These are phyloP conservation scores for Holacanthus passer DNA, from an alignment of 2,113 vertebrate species.

Conservation along the genomic window DNA sequence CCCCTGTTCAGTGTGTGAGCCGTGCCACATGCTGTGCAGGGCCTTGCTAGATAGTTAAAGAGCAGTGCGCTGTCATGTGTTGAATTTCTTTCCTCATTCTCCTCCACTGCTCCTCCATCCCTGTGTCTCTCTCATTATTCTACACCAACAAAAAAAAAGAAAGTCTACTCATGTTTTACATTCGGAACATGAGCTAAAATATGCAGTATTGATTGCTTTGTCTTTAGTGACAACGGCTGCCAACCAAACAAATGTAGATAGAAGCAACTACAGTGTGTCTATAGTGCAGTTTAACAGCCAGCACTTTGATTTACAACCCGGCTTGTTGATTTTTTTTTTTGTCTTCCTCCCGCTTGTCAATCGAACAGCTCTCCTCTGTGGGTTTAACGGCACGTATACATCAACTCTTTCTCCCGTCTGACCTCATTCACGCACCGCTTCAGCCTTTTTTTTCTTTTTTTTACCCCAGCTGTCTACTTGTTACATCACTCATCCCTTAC, in stretches of 20 bases:
- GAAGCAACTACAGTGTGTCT: constrained; percentile 46
- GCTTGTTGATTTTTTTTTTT: constrained; percentile 49
- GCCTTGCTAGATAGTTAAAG: constrained; percentile 70
- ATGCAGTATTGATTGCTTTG: constrained; percentile 73
- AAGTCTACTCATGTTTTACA: constrained; percentile 51
- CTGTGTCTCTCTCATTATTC: constrained; percentile 63
- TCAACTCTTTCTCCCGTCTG: constrained; percentile 65
- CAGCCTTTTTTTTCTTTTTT: constrained; percentile 51
- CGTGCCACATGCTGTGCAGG: constrained; percentile 67
- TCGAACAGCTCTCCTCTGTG: constrained; percentile 28
- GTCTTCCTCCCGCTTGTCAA: constrained; percentile 48
- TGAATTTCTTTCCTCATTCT: constrained; percentile 49
- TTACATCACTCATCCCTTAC: constrained; percentile 67
- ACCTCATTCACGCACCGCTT: constrained; percentile 67
- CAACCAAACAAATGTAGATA: constrained; percentile 57
- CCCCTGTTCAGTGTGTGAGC: constrained; percentile 56
- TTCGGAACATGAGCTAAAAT: constrained; percentile 58
- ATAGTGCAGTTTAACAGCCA: constrained; percentile 34
- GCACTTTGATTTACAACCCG: constrained; percentile 62
- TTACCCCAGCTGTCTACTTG: constrained; percentile 65
- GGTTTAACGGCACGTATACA: constrained; percentile 57
- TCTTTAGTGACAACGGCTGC: constrained; percentile 52
- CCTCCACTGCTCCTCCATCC: constrained; percentile 35
- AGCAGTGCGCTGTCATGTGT: constrained; percentile 67
- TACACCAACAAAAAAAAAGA: constrained; percentile 38